Percentiles rank a stretch among this genome's conserved stretches.
These are phyloP conservation scores for Seira musarum DNA, from an alignment of 2,888 invertebrate species.

Conservation along the genomic window DNA sequence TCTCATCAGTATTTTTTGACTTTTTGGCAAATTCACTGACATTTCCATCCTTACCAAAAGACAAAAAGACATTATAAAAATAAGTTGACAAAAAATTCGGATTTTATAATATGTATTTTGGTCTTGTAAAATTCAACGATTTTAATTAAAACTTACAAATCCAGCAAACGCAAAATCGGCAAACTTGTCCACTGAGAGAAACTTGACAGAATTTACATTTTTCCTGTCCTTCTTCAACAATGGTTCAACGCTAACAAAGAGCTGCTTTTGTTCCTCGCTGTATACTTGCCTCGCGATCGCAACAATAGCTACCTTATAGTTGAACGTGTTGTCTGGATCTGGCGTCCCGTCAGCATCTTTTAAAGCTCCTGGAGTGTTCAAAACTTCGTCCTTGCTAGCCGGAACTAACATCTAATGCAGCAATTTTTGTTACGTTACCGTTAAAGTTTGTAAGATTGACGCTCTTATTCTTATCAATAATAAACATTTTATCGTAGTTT, in stretches of 20 bases:
- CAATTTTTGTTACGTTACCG: neutral
- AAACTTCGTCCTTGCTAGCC: constrained; percentile 49
- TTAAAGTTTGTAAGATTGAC: no score
- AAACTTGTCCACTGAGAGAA: constrained; percentile 47
- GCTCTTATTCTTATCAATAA: no score
- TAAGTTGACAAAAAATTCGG: neutral
- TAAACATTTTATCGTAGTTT: no score
- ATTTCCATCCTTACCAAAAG: constrained; percentile 37
- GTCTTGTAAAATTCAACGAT: no score
- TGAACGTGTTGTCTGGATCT: constrained; percentile 31
- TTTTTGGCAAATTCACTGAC: constrained; percentile 41
- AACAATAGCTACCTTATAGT: constrained; percentile 50
- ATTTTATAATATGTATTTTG: no score
- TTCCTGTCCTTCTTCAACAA: constrained; percentile 40
- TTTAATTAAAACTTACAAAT: constrained; percentile 39
- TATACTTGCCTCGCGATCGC: constrained; percentile 51
- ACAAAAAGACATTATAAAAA: neutral
- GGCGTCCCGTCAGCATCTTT: constrained; percentile 22
- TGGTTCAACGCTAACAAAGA: constrained; percentile 45
- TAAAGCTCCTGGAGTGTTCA: constrained; percentile 43
- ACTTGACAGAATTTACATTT: constrained; percentile 35
- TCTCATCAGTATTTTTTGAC: constrained; percentile 16
- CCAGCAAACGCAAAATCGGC: constrained; percentile 55
- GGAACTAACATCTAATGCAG: constrained; percentile 50
- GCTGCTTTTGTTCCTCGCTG: constrained; percentile 48